Conservation (phyloP, 2,113 vertebrate genomes). For the Eonycteris spelaea region DNA sequence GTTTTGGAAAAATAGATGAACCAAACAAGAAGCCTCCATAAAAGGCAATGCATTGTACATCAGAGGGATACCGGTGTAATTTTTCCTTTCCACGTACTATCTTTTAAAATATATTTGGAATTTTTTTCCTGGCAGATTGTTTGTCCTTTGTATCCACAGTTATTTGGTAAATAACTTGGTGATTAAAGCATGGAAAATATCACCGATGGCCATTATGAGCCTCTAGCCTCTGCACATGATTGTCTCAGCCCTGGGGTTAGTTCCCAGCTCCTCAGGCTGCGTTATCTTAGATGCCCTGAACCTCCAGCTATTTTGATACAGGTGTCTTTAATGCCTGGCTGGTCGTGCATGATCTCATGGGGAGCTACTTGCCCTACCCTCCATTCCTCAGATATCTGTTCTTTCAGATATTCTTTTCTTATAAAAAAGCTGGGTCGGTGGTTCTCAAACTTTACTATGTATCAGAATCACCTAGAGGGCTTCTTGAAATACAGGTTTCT, state of each 20-base stretch:
- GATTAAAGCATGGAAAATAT: conserved; percentile 66
- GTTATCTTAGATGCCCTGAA: not conserved
- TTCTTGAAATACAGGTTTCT: not conserved
- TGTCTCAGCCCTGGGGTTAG: conserved; percentile 23
- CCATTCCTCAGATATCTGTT: conserved; percentile 52
- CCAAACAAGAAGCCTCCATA: conserved; percentile 80
- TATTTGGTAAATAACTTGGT: conserved; percentile 79
- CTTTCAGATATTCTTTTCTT: conserved; percentile 35
- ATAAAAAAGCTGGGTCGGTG: conserved; percentile 11
- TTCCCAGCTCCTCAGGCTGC: conserved; percentile 62
- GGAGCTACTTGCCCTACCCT: conserved; percentile 46
- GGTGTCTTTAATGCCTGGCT: conserved; percentile 59
- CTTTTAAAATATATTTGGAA: conserved; percentile 75
- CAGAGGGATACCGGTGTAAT: conserved; percentile 70
- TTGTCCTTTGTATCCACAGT: conserved; percentile 73
- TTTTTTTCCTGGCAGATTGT: conserved; percentile 79
- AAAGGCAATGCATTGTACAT: conserved; percentile 60
- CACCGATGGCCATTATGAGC: conserved; percentile 40
- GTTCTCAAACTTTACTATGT: not conserved
- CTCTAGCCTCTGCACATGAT: conserved; percentile 57
- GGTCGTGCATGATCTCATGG: conserved; percentile 42
- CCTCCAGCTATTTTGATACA: conserved; percentile 64
- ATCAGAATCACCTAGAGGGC: not conserved
- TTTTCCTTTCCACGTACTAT: conserved; percentile 63
- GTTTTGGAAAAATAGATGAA: conserved; percentile 80